Base-by-base conservation (phyloP, 2,888 invertebrate genomes). In the Microdon myrmicae region DNA sequence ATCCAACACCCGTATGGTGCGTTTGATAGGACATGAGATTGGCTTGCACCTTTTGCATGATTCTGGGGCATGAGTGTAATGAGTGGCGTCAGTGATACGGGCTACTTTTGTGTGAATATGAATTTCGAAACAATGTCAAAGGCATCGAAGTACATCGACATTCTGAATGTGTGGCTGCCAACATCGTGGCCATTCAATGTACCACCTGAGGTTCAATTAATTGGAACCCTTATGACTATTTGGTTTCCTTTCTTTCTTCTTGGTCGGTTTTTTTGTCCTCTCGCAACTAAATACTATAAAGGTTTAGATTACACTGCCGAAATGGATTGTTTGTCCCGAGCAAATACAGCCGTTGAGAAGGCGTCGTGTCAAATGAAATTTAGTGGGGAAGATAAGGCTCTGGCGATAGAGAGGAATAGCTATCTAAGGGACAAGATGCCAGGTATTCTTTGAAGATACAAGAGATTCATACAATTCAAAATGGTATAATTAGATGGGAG, bases 161-260 rank as follows among this genome's bases (percentile, higher is more conserved):
- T 25, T 22, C 29, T 26, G 17, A 19, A 29, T 35, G 20, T 51
- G 25, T n/a, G 31, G 22, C 41, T n/a, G n/a, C 20, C 20, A 19
- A 38, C 25, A n/a, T n/a, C n/a, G n/a, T 32, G 35, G 23, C 48
- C 44, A 43, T 64, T 58, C 58, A 58, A 47, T 58, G 58, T 58
- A 64, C 64, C 64, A 64, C 64, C 64, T 64, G 64, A 64, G 58
- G 58, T 64, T 64, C 58, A 47, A 64, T 64, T 64, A 60, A 58
- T 58, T 64, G 64, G 31, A 64, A 64, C 64, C 58, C 64, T 64
- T 47, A 64, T 64, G 41, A 47, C 39, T 22, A 22, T 22, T 22
- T 8, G 8, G 6, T 12, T 3, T 16, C 16, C 13, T 12, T 9
- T 14, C 5, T 23, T 20, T 43, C 7, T 39, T 39, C 20, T 43